These are phyloP conservation scores for Morelia viridis DNA, from an alignment of 2,797 vertebrate species.

Conservation along the genomic window DNA sequence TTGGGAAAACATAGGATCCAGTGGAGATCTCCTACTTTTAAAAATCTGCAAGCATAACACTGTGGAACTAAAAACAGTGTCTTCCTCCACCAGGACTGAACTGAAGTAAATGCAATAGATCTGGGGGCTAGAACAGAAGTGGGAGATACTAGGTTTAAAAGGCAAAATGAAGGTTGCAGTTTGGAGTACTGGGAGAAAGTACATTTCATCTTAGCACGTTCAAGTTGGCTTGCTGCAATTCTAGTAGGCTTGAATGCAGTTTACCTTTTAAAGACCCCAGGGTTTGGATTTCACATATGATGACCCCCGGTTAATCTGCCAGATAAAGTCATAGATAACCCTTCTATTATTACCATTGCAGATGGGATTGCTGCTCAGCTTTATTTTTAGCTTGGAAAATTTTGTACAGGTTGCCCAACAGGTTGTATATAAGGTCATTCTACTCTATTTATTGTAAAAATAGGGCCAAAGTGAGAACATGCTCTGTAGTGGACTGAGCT, in stretches of 20 bases:
- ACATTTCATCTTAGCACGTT: not conserved
- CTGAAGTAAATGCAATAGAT: not conserved
- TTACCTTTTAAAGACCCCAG: not conserved
- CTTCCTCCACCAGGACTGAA: not conserved
- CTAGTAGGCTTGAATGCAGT: not conserved
- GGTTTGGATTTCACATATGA: not conserved
- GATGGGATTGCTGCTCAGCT: slow-evolving; percentile 30
- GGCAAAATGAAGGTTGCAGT: not conserved
- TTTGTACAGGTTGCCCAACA: slow-evolving; percentile 36
- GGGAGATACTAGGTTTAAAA: not conserved
- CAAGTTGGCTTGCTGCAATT: not conserved
- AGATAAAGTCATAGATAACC: not conserved
- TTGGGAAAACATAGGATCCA: not conserved
- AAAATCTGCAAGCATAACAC: not conserved
- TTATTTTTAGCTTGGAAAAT: slow-evolving; percentile 63
- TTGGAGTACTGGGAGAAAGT: not conserved
- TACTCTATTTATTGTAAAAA: not conserved
- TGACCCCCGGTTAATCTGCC: slow-evolving; percentile 43
- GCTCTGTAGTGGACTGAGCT: not conserved
- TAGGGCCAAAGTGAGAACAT: not conserved
- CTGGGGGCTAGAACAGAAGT: not conserved
- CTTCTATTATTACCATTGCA: slow-evolving; percentile 46
- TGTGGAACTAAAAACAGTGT: not conserved
- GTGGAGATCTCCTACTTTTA: not conserved
- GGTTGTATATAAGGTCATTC: slow-evolving; percentile 16